Percentiles rank a stretch among this genome's conserved stretches.
Evolutionary conservation across 1,140 invertebrate species (phyloP).

Genomic region (Akabosia matsudoensis): DNA sequence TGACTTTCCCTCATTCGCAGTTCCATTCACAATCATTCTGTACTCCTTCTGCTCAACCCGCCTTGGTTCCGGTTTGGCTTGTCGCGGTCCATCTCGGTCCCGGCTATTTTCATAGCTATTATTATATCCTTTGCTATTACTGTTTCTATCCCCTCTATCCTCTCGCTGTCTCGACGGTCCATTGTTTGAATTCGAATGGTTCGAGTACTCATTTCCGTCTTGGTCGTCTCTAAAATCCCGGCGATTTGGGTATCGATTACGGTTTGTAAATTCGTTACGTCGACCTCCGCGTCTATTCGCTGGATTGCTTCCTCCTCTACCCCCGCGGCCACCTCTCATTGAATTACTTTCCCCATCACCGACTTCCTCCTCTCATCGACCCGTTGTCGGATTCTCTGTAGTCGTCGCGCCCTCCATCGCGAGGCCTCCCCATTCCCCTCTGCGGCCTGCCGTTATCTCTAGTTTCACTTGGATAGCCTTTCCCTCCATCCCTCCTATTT

Average conservation of each 20-base stretch:
- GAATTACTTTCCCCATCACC: slow-evolving; percentile 19
- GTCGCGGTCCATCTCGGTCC: neutral
- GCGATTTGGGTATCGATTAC: slow-evolving; percentile 42
- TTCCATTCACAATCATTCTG: neutral
- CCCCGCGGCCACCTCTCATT: slow-evolving; percentile 37
- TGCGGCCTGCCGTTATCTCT: too few species aligned
- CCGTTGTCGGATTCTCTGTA: too few species aligned
- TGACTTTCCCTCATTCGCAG: neutral
- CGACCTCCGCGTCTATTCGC: slow-evolving; percentile 30
- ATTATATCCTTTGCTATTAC: neutral
- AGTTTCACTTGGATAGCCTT: too few species aligned
- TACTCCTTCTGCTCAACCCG: neutral
- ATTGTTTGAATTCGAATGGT: neutral
- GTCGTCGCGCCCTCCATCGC: neutral
- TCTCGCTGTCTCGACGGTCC: neutral
- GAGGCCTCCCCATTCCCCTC: too few species aligned
- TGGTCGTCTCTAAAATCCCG: slow-evolving; percentile 14
- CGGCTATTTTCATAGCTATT: neutral
- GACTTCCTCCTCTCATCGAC: slow-evolving; percentile 6
- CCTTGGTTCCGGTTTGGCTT: neutral
- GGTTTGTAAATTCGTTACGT: slow-evolving; percentile 44
- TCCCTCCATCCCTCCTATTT: neutral
- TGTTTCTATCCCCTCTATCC: neutral
- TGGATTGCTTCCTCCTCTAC: slow-evolving; percentile 24
- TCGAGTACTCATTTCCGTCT: neutral